Base-by-base conservation (phyloP, 2,797 vertebrate genomes). In the Nyctibius grandis region DNA sequence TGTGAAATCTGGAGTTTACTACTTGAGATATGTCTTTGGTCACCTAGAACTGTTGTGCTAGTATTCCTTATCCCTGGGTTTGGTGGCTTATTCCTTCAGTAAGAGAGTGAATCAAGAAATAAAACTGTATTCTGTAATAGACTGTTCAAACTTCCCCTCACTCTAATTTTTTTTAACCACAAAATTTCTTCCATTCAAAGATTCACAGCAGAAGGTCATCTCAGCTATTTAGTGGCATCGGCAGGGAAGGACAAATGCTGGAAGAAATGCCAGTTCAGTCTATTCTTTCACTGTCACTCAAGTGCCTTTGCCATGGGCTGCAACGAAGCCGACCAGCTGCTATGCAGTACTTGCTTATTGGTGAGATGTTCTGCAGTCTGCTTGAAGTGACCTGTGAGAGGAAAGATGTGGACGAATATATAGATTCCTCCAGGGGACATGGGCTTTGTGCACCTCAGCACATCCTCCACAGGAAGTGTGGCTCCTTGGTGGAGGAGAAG, bases 121-220 rank as follows among this genome's bases (percentile, higher is more conserved):
- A 74, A 89, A 85, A 59, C 28, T 17, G 1, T 28, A 11, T 42
- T 93, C 33, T 70, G 17, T 11, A 45, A 54, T 0, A 83, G 53
- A 50, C 34, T 48, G 38, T 15, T 81, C 61, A 83, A 75, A 50
- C 23, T 85, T 57, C 33, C 75, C 44, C 11, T 1, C 1, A 53
- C 72, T 22, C 68, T 67, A 9, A 72, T 29, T 91, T 28, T 90
- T 61, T 78, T 90, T 68, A 84, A 64, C 42, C 73, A 81, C 2
- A 8, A 61, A 91, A 93, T 78, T 57, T 61, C 61, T 91, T 91
- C 88, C 38, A 50, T 88, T 65, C 82, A 90, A 69, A 86, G 54
- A 44, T 68, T 91, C 47, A 22, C 57, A 59, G 76, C 69, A 93
- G 90, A 95, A 94, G 76, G 90, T 86, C 91, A 88, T 67, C 67